Conservation (phyloP, 2,888 invertebrate genomes). For the Napeogenes sylphis region DNA sequence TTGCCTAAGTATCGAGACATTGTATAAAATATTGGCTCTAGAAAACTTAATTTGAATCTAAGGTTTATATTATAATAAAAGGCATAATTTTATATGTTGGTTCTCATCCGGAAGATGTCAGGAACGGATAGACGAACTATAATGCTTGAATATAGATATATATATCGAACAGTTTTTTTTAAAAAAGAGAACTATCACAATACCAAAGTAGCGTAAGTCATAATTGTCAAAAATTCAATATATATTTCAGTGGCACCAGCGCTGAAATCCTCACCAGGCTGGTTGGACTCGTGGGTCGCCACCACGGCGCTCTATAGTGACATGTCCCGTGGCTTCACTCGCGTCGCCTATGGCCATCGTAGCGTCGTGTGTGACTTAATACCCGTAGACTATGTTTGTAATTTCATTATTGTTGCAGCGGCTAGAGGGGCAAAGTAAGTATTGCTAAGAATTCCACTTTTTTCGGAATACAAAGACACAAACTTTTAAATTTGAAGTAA, state of each 20-base stretch:
- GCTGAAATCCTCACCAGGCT: conserved; percentile 86
- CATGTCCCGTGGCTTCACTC: conserved; percentile 80
- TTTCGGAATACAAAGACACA: no score
- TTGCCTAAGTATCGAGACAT: no score
- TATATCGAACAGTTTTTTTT: no score
- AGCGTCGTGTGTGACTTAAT: conserved; percentile 85
- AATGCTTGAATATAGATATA: no score
- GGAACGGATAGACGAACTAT: no score
- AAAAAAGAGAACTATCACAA: no score
- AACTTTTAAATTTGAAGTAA: no score
- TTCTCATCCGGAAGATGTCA: no score
- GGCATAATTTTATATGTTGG: no score
- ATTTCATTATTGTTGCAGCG: conserved; percentile 83
- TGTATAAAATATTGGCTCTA: no score
- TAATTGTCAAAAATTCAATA: neutral
- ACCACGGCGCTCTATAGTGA: conserved; percentile 83
- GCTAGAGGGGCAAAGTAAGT: conserved; percentile 25
- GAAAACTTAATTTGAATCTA: no score
- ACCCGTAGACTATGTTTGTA: conserved; percentile 90
- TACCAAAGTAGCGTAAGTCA: neutral
- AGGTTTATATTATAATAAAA: no score
- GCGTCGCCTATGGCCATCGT: conserved; percentile 84
- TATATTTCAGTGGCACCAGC: conserved; percentile 76
- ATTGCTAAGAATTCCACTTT: neutral
- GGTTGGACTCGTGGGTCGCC: conserved; percentile 96